A percentile compares a stretch with the other conserved stretches of the same genome.
phyloP scores from a whole-genome alignment of 2,113 vertebrate genomes.

The Bungarus multicinctus region DNA sequence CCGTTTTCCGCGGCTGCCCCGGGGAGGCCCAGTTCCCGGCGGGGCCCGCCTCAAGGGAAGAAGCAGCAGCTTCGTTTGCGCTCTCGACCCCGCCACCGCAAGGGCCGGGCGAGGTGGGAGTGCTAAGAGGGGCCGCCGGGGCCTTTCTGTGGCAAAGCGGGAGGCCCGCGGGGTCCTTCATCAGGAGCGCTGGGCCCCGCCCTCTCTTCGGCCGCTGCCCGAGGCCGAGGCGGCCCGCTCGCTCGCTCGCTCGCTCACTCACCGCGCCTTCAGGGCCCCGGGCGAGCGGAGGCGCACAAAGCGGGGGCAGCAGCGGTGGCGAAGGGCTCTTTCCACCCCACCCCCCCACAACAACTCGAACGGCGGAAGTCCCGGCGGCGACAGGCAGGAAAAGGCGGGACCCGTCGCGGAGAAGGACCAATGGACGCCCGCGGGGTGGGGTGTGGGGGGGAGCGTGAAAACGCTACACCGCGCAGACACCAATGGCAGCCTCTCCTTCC shows the following conservation, averaged over 20 bases:
- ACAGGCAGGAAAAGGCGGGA: neutral
- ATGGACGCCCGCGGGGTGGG: neutral
- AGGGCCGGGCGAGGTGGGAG: too few species aligned
- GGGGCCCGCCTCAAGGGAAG: too few species aligned
- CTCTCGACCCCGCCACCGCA: too few species aligned
- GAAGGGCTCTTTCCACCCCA: neutral
- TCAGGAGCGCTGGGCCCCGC: neutral
- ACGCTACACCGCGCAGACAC: neutral
- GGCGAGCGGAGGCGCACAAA: neutral
- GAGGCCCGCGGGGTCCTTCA: neutral
- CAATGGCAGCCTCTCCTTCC: constrained; percentile 16
- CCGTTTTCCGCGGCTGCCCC: neutral
- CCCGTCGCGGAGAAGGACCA: neutral
- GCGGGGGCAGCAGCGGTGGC: constrained; percentile 17
- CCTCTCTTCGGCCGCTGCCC: neutral
- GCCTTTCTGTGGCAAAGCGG: neutral
- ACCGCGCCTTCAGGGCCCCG: neutral
- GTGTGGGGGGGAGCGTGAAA: too few species aligned
- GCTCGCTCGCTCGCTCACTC: neutral
- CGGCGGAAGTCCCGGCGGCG: neutral
- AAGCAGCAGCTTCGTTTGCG: too few species aligned
- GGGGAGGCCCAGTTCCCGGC: too few species aligned
- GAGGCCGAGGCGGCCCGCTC: neutral
- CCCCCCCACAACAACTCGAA: neutral
- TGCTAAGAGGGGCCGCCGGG: neutral